Evolutionary conservation across 1,140 invertebrate species (phyloP).

Genomic region (Tetramorium parvispinum): DNA sequence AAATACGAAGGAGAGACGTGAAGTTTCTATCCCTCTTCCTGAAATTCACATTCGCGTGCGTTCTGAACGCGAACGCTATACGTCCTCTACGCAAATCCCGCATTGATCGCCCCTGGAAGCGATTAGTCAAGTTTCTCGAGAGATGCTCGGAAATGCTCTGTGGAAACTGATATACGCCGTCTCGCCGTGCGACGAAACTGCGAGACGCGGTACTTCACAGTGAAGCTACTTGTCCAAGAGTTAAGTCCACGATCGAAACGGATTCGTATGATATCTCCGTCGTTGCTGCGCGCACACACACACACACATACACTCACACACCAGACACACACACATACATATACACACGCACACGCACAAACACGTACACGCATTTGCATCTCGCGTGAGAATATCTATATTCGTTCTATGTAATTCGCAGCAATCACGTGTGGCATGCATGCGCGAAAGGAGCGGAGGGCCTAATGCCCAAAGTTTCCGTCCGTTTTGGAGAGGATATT

Average conservation of each 20-base stretch:
- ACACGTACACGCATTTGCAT: constrained; percentile 4
- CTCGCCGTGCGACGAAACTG: constrained; percentile 20
- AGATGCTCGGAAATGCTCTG: constrained; percentile 20
- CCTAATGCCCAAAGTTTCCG: constrained; percentile 29
- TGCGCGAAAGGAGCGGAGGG: background rate
- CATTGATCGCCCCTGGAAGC: constrained; percentile 37
- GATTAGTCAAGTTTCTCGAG: constrained; percentile 48
- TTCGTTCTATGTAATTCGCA: background rate
- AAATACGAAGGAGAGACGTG: background rate
- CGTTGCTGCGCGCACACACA: background rate
- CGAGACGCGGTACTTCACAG: constrained; percentile 24
- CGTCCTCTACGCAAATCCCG: constrained; percentile 17
- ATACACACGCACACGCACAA: too few species aligned
- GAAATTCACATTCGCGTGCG: constrained; percentile 41
- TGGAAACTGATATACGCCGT: constrained; percentile 35
- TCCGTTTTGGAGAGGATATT: background rate
- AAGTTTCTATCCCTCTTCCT: constrained; percentile 13
- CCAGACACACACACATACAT: too few species aligned
- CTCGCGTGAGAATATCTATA: constrained; percentile 13
- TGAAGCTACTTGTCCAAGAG: constrained; percentile 26
- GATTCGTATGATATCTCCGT: constrained; percentile 45
- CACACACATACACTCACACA: too few species aligned
- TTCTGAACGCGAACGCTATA: constrained; percentile 7
- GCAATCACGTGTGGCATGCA: background rate
- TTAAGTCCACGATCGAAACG: constrained; percentile 44